Evolutionary conservation across 2,113 vertebrate genomes (phyloP), one percentile per base, ranked within the genome.

Genomic region (Chaetura pelagica): DNA sequence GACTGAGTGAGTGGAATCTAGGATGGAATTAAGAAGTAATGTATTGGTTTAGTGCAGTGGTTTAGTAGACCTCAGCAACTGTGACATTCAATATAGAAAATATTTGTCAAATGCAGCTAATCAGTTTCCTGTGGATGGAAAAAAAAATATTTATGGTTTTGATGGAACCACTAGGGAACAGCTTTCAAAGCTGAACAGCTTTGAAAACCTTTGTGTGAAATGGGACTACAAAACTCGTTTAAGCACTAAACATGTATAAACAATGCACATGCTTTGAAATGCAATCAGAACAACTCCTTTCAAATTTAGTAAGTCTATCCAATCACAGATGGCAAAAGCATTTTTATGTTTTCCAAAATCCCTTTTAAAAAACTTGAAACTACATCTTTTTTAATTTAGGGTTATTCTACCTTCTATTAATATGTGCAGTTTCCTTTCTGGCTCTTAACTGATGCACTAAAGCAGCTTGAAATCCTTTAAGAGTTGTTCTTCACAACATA

Each of bases 11-110:
- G 61, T 48, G 18, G 48, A 90, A 87, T 81, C n/a, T 21, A 30
- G 32, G 42, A 44, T 42, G 59, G 35, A 44, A 35, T 87, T 72
- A 42, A 79, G 48, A 57, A 46, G 55, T 4, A 40, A 78, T 48
- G 29, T 46, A 49, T 22, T 58, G 30, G 17, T 90, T 87, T 58
- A 54, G 19, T 59, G 67, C 22, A 80, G 19, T 58, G 73, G 24
- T 44, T 92, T 59, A 90, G 32, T 46, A 75, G 34, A 75, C 10
- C 34, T 59, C 83, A 77, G 78, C 18, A 38, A 35, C 48, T 71
- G 55, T 67, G 68, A 75, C 46, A 77, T 80, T 88, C 68, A 73
- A 77, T 84, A 57, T 84, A 84, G 42, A 93, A 84, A 96, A 84
- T 30, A 88, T 57, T 67, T 90, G 57, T 84, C n/a, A 90, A 94